These are phyloP conservation scores for Gymnodraco acuticeps DNA, from an alignment of 2,797 vertebrate species.

Conservation along the genomic window DNA sequence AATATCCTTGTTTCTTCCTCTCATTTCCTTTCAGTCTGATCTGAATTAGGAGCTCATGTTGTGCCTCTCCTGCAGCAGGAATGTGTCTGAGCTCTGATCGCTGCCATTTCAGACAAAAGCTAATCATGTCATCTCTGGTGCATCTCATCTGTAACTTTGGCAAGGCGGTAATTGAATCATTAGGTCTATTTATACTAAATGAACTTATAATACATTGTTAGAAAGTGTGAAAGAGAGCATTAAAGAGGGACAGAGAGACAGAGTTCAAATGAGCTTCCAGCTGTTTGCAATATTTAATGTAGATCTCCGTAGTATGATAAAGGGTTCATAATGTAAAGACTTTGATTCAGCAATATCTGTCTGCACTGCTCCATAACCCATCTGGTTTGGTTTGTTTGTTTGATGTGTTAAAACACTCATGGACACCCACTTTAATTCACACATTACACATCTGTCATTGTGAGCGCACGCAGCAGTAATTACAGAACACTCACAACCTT, in stretches of 20 bases:
- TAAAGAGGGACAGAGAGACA: background rate
- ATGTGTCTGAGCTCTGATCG: constrained; percentile 13
- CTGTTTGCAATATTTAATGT: constrained; percentile 27
- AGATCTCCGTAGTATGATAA: background rate
- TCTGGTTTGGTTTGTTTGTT: no score
- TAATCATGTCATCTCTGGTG: constrained; percentile 38
- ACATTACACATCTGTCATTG: constrained; percentile 27
- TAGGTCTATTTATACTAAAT: constrained; percentile 51
- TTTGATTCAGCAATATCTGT: background rate
- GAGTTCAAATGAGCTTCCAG: constrained; percentile 28
- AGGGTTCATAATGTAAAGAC: background rate
- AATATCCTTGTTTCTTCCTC: background rate
- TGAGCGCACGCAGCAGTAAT: constrained; percentile 8
- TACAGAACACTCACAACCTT: constrained; percentile 18
- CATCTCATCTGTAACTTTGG: constrained; percentile 31
- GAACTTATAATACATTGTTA: constrained; percentile 42
- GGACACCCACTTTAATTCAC: constrained; percentile 37
- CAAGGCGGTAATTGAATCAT: constrained; percentile 47
- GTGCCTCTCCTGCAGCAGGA: constrained; percentile 3
- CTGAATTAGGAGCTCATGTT: constrained; percentile 17
- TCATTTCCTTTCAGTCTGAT: constrained; percentile 18
- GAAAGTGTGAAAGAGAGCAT: constrained; percentile 13
- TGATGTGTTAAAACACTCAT: background rate
- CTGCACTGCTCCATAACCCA: background rate
- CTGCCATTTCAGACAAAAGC: constrained; percentile 13